Evolutionary conservation across 2,797 vertebrate genomes (phyloP).

Genomic region (Danionella dracula): DNA sequence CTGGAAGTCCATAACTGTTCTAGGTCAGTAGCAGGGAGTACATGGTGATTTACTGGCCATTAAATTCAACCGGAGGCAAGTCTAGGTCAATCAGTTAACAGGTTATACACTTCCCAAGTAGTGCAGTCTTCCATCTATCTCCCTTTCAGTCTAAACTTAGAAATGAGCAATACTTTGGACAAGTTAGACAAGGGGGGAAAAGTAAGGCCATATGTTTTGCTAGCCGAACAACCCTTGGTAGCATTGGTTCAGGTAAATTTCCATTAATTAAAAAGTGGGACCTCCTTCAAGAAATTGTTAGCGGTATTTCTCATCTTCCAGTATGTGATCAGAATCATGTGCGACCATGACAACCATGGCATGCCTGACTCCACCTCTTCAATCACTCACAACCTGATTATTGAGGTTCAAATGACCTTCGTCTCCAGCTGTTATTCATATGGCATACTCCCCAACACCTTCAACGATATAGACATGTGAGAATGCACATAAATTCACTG

Average conservation of each 20-base stretch:
- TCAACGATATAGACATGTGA: not conserved
- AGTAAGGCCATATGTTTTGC: too few species aligned
- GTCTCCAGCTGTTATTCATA: constrained; percentile 5
- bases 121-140: not conserved
- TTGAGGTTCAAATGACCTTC: constrained; percentile 1
- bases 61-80: constrained; percentile 13
- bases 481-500: not conserved
- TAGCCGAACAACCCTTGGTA: too few species aligned
- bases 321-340: not conserved
- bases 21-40: not conserved
- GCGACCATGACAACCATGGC: not conserved
- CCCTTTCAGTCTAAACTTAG: not conserved
- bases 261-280: too few species aligned
- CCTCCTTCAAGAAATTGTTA: too few species aligned
- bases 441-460: not conserved
- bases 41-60: not conserved
- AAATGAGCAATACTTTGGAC: too few species aligned
- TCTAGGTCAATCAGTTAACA: constrained; percentile 19
- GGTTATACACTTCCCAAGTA: not conserved
- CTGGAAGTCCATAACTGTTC: constrained; percentile 7
- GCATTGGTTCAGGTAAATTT: too few species aligned
- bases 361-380: not conserved
- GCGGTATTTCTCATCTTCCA: too few species aligned
- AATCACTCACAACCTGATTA: not conserved
- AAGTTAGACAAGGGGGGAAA: too few species aligned